A percentile compares a stretch with the other conserved stretches of the same genome.
Evolutionary conservation across 1,140 invertebrate species (phyloP).

Genomic region (Conus ventricosus): DNA sequence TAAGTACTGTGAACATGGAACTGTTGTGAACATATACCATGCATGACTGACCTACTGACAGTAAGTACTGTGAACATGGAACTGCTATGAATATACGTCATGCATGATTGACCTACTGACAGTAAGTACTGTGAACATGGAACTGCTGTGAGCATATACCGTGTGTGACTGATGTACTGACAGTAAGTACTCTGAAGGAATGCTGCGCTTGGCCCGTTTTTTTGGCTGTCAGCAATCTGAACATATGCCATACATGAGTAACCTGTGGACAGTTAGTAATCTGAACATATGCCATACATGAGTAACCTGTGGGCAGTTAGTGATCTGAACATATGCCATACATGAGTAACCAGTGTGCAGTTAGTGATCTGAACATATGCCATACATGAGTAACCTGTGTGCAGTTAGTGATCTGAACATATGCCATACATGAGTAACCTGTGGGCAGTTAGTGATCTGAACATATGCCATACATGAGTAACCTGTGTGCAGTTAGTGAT

Average conservation of each 20-base stretch:
- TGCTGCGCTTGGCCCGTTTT: too few species aligned
- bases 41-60: conserved; percentile 63
- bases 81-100: too few species aligned
- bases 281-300: too few species aligned
- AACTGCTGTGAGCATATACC: too few species aligned
- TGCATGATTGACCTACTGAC: conserved; percentile 65
- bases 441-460: conserved; percentile 60
- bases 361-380: too few species aligned
- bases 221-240: too few species aligned
- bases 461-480: too few species aligned
- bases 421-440: conserved; percentile 55
- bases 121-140: conserved; percentile 55
- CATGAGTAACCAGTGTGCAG: too few species aligned
- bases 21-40: background rate
- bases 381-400: conserved; percentile 60
- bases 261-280: conserved; percentile 64
- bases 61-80: conserved; percentile 52
- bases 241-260: conserved; percentile 49
- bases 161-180: conserved; percentile 65
- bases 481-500: conserved; percentile 64
- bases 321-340: background rate
- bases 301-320: conserved; percentile 63
- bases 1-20: conserved; percentile 46
- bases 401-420: conserved; percentile 55
- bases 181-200: conserved; percentile 53